These are phyloP conservation scores for Microctonus aethiopoides DNA, from an alignment of 2,888 invertebrate genomes.

Conservation along the genomic window DNA sequence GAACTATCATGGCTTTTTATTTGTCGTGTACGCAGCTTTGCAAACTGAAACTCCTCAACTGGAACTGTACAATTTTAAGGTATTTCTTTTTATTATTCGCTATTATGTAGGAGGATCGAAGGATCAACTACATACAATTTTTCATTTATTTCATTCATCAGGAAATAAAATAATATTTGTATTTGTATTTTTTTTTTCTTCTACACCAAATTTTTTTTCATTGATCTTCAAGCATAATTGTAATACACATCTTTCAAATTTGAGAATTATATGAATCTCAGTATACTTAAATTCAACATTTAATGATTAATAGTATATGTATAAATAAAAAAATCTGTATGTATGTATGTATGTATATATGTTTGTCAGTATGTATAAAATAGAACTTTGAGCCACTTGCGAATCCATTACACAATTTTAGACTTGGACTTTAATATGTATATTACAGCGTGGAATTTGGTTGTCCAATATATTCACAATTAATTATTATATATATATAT, in stretches of 20 bases:
- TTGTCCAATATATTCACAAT: constrained; percentile 7
- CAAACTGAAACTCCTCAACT: constrained; percentile 66
- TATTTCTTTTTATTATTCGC: not conserved
- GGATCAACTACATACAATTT: constrained; percentile 1
- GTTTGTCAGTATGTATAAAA: too few relatives aligned
- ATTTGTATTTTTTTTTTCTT: constrained; percentile 37
- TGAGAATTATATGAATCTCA: constrained; percentile 46
- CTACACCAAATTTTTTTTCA: constrained; percentile 1
- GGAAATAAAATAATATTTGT: constrained; percentile 45
- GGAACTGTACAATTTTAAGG: constrained; percentile 59
- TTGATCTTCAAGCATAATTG: constrained; percentile 26
- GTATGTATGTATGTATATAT: too few relatives aligned
- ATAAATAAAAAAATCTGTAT: too few relatives aligned
- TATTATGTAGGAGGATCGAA: not conserved
- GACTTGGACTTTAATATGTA: constrained; percentile 51
- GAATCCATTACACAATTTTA: constrained; percentile 29
- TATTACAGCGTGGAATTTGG: too few relatives aligned
- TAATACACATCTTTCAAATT: constrained; percentile 33
- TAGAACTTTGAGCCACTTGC: not conserved
- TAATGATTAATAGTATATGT: not conserved
- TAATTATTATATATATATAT: not conserved
- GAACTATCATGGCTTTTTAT: constrained; percentile 65
- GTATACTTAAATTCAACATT: constrained; percentile 24
- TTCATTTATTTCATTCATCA: not conserved
- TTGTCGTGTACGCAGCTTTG: constrained; percentile 62